Percentiles rank a stretch among this genome's conserved stretches.
Conservation (phyloP, 2,888 invertebrate species). For the Diabrotica balteata region DNA sequence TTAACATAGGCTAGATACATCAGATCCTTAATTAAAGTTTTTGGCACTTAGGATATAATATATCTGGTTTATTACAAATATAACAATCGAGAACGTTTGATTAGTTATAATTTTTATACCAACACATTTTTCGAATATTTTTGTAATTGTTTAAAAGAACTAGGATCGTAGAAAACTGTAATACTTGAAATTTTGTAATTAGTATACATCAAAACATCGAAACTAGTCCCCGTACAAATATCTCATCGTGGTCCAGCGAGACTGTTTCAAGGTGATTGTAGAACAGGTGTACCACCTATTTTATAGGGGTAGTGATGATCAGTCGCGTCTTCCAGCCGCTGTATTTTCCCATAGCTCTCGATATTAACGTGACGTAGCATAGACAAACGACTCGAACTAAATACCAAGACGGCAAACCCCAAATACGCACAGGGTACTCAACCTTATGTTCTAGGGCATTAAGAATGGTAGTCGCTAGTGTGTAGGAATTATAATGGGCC, state of each 20-base stretch:
- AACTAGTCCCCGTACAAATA: background rate
- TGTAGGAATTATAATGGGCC: background rate
- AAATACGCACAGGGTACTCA: background rate
- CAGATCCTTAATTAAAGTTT: too few relatives aligned
- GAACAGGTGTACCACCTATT: conserved; percentile 36
- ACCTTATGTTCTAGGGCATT: background rate
- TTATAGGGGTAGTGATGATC: conserved; percentile 34
- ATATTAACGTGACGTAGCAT: conserved; percentile 31
- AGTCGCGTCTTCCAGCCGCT: conserved; percentile 36
- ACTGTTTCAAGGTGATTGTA: conserved; percentile 33
- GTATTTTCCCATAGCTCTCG: conserved; percentile 39
- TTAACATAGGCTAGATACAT: too few relatives aligned
- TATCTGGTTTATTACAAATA: too few relatives aligned
- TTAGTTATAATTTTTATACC: too few relatives aligned
- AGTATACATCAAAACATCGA: too few relatives aligned
- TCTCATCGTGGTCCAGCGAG: conserved; percentile 11
- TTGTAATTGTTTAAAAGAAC: too few relatives aligned
- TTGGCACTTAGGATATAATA: too few relatives aligned
- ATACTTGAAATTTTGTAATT: too few relatives aligned
- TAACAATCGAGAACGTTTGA: too few relatives aligned
- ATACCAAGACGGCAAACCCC: conserved; percentile 2
- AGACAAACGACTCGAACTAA: conserved; percentile 5
- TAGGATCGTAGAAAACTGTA: too few relatives aligned
- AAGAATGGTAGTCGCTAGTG: background rate
- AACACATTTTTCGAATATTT: too few relatives aligned